Evolutionary conservation across 2,113 vertebrate species (phyloP).

Genomic region (Hyperoodon ampullatus): DNA sequence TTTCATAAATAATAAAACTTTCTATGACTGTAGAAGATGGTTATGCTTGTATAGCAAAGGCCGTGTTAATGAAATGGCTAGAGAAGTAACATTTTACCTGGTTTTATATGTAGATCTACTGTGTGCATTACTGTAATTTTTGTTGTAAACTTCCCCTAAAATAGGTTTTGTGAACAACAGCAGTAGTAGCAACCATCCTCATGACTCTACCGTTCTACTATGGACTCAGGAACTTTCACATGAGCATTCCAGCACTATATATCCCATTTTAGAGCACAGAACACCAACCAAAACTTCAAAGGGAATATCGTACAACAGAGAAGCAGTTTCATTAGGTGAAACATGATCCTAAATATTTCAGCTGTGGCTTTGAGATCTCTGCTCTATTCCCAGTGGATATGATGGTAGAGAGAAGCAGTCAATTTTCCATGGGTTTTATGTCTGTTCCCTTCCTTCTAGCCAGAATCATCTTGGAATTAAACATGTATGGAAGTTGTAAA

Average conservation of each 20-base stretch:
- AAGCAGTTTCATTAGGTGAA: not conserved
- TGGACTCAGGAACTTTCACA: not conserved
- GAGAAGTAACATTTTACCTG: not conserved
- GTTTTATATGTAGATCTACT: not conserved
- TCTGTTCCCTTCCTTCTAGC: not conserved
- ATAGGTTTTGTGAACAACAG: not conserved
- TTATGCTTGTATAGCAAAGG: slow-evolving; percentile 26
- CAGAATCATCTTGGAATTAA: slow-evolving; percentile 9
- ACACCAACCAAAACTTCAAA: not conserved
- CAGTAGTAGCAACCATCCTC: not conserved
- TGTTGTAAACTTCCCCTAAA: not conserved
- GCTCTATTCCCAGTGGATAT: not conserved
- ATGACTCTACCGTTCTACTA: not conserved
- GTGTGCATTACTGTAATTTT: not conserved
- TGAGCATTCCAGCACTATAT: not conserved
- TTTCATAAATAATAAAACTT: slow-evolving; percentile 45
- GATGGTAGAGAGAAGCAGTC: not conserved
- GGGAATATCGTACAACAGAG: not conserved
- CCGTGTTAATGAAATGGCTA: slow-evolving; percentile 19
- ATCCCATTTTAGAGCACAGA: not conserved
- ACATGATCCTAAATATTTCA: not conserved
- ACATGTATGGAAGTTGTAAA: not conserved
- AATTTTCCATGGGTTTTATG: not conserved
- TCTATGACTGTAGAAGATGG: not conserved
- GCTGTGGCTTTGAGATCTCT: not conserved